phyloP scores from a whole-genome alignment of 2,797 vertebrate genomes.

The Rhabdophis nuchalis region DNA sequence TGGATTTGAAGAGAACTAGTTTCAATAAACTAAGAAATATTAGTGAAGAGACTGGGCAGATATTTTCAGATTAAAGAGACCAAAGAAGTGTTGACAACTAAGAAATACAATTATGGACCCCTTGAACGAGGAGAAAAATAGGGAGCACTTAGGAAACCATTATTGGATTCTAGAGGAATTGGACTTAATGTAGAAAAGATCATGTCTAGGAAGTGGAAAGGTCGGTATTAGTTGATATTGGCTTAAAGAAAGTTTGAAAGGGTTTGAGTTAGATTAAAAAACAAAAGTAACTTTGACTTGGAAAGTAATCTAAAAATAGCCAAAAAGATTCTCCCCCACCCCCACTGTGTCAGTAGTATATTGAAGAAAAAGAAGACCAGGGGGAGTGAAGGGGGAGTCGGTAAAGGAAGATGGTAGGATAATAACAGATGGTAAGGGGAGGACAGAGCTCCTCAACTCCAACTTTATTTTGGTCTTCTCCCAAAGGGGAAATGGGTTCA shows the following conservation, averaged over 20 bases:
- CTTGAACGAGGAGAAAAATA: neutral
- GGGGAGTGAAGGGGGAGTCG: neutral
- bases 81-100: neutral
- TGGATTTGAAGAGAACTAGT: neutral
- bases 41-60: neutral
- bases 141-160: neutral
- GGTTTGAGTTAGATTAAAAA: neutral
- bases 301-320: neutral
- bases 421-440: neutral
- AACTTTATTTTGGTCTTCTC: neutral
- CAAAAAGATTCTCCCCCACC: accelerated
- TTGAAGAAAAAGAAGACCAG: neutral
- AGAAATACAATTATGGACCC: neutral
- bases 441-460: neutral
- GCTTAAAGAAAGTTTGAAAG: neutral
- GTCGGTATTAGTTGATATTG: neutral
- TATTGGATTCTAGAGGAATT: neutral
- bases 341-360: neutral
- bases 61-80: neutral
- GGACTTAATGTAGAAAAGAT: neutral
- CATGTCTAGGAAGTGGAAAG: neutral
- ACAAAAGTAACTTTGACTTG: neutral
- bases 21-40: neutral
- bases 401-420: neutral
- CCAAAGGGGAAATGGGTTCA: neutral